Evolutionary conservation across 2,888 invertebrate species (phyloP).

Genomic region (Nomada goodeniana): DNA sequence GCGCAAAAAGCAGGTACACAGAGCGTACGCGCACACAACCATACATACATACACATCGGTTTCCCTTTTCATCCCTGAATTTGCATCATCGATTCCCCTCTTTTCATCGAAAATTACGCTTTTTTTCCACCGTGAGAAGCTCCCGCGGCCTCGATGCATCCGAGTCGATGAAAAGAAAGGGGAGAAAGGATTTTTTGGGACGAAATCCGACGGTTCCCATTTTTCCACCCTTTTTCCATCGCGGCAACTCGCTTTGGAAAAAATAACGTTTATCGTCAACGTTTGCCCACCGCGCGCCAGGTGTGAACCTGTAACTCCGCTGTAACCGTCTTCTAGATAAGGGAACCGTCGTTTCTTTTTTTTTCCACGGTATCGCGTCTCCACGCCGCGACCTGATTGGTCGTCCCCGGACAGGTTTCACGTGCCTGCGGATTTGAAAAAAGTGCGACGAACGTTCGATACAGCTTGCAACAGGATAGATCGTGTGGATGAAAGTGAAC

Average conservation of each 20-base stretch:
- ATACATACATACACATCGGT: conserved; percentile 22
- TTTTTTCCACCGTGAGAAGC: conserved; percentile 71
- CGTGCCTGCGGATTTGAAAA: conserved; percentile 40
- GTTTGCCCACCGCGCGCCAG: conserved; percentile 50
- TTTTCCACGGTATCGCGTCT: conserved; percentile 18
- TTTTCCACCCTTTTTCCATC: conserved; percentile 69
- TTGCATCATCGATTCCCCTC: conserved; percentile 76
- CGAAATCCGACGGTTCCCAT: conserved; percentile 70
- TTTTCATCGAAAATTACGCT: conserved; percentile 67
- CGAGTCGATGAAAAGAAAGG: conserved; percentile 21
- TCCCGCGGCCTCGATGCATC: conserved; percentile 17
- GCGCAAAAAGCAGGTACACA: conserved; percentile 64
- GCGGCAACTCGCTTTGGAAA: conserved; percentile 11
- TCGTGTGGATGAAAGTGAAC: conserved; percentile 4
- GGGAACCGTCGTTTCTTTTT: conserved; percentile 50
- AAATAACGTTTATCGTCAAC: conserved; percentile 52
- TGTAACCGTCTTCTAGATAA: conserved; percentile 61
- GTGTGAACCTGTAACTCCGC: conserved; percentile 45
- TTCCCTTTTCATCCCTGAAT: conserved; percentile 72
- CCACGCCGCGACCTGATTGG: conserved; percentile 16
- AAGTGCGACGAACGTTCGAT: conserved; percentile 52
- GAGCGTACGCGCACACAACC: conserved; percentile 19
- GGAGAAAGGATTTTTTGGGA: conserved; percentile 73
- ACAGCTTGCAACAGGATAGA: conserved; percentile 24
- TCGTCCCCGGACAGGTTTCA: conserved; percentile 3